A percentile compares a stretch with the other conserved stretches of the same genome.
phyloP scores from a whole-genome alignment of 35 echinoderm and acorn worm species.

The Chiridota heheva region DNA sequence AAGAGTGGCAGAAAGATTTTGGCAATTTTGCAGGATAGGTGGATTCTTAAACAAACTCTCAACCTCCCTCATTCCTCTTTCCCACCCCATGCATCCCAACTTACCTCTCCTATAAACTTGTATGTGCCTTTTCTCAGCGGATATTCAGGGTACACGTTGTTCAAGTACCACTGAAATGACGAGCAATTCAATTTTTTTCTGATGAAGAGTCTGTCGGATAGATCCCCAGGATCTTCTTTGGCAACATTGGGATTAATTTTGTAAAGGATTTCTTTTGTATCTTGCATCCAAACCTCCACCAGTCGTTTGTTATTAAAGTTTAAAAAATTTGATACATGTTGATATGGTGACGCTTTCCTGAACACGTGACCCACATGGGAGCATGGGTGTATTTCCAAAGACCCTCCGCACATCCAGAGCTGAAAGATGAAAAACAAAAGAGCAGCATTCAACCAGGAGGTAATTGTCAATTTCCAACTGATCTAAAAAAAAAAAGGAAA shows the following conservation, averaged over 20 bases:
- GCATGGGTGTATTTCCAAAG: constrained; percentile 74
- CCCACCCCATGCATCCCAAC: too few species aligned
- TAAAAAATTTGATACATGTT: constrained; percentile 60
- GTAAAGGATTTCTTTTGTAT: constrained; percentile 71
- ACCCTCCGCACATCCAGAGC: constrained; percentile 93
- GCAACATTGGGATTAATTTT: too few species aligned
- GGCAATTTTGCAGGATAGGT: too few species aligned
- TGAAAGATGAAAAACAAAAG: constrained; percentile 19
- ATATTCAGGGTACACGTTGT: too few species aligned
- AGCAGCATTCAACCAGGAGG: not conserved
- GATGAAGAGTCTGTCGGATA: too few species aligned
- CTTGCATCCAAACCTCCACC: constrained; percentile 87
- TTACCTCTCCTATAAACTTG: constrained; percentile 95
- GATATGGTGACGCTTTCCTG: constrained; percentile 78
- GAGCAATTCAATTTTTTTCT: too few species aligned
- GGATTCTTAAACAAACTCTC: too few species aligned
- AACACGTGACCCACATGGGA: constrained; percentile 89
- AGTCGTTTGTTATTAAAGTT: constrained; percentile 77
- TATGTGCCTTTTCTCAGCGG: constrained; percentile 95
- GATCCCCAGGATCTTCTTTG: too few species aligned
- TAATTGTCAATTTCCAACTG: not conserved
- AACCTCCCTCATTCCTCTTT: too few species aligned
- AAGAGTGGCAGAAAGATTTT: too few species aligned
- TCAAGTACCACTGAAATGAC: too few species aligned
- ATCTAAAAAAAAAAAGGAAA: not conserved